Base-by-base conservation (phyloP, 2,888 invertebrate genomes). In the Teleiodes luculella region DNA sequence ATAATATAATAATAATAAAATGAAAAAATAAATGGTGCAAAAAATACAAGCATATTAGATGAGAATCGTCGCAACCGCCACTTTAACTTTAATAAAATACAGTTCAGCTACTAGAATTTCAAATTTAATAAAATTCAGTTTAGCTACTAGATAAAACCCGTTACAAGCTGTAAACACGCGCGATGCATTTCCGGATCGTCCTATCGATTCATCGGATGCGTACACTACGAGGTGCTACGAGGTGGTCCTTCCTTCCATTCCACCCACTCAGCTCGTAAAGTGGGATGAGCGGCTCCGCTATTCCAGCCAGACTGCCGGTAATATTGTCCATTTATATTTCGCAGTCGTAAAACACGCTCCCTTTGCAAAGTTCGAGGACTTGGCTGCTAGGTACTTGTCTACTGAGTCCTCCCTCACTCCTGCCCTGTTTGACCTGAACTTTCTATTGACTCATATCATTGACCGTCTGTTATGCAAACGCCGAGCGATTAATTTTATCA, bases 341-440 rank as follows among this genome's bases (percentile, higher is more conserved):
- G 18, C 33, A 35, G 47, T 31, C 47, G 35, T 47, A 46, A 47
- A 47, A 30, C 28, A 18, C 14, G 46, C 18, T 16, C 10, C 35
- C 16, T 33, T 47, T 33, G 47, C 47, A 35, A 47, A 47, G 47
- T 33, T 31, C 47, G 46, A 46, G 46, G 46, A 30, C 46, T 46
- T 31, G 28, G n/a, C 43, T 43, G 24, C 43, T n/a, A 28, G n/a
- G n/a, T n/a, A n/a, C n/a, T 6, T 24, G 24, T 6, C 39, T 18
- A 39, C 39, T 14, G 10, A 24, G 1, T 1, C 18, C n/a, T n/a
- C n/a, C n/a, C n/a, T n/a, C n/a, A n/a, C n/a, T n/a, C n/a, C n/a
- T n/a, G n/a, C n/a, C n/a, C n/a, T n/a, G n/a, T n/a, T 31, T 30
- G 31, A 46, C 46, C 46, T 46, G 18, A 43, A 43, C 18, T 43